These are phyloP conservation scores for Centropus unirufus DNA, from an alignment of 2,113 vertebrate genomes.

Conservation along the genomic window DNA sequence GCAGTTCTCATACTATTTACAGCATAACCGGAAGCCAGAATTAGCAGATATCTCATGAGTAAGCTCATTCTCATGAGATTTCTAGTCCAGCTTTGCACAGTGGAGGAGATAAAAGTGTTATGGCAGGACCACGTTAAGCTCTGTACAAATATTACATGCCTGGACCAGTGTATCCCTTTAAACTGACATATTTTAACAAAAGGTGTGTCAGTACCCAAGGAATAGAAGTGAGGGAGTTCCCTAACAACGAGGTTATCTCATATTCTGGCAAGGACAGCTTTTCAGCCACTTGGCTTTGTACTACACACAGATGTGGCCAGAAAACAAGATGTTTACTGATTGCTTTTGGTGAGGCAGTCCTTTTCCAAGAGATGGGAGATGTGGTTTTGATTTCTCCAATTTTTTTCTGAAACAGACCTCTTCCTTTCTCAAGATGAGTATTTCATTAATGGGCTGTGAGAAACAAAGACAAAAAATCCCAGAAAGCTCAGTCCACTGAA, in stretches of 20 bases:
- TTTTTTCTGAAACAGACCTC: not conserved
- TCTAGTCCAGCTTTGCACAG: not conserved
- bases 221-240: slow-evolving; percentile 24
- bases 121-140: slow-evolving; percentile 24
- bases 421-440: not conserved
- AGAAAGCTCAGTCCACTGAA: not conserved
- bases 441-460: not conserved
- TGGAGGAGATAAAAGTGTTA: not conserved
- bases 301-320: not conserved
- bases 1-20: slow-evolving; percentile 65
- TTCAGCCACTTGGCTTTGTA: not conserved
- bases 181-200: slow-evolving; percentile 18
- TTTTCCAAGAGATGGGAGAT: not conserved
- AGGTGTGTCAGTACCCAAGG: not conserved
- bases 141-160: not conserved
- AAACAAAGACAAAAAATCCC: not conserved
- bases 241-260: not conserved
- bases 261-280: not conserved
- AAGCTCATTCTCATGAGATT: slow-evolving; percentile 57
- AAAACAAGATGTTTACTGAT: not conserved
- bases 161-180: not conserved
- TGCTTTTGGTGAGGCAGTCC: not conserved
- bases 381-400: not conserved
- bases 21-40: slow-evolving; percentile 39
- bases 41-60: slow-evolving; percentile 46